These are phyloP conservation scores for Pelobates fuscus DNA, from an alignment of 2,113 vertebrate genomes.

Conservation along the genomic window DNA sequence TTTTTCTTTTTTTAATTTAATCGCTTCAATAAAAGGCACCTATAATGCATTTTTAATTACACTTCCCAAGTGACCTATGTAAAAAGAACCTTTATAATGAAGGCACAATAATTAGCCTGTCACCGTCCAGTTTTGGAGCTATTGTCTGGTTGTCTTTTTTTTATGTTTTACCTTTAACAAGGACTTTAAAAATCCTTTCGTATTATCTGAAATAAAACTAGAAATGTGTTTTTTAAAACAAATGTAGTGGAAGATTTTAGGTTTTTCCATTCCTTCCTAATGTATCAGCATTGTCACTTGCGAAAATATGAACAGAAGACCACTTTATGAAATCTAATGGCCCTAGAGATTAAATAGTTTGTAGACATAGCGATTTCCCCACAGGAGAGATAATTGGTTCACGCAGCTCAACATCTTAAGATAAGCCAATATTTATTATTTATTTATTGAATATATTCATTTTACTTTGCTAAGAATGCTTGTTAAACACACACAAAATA, in stretches of 20 bases:
- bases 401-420: slow-evolving; percentile 78
- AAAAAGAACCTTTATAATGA: slow-evolving; percentile 96
- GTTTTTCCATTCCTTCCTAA: slow-evolving; percentile 82
- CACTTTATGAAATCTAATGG: slow-evolving; percentile 78
- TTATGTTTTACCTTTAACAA: slow-evolving; percentile 79
- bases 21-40: slow-evolving; percentile 96
- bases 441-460: background rate
- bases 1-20: slow-evolving; percentile 94
- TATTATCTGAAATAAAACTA: slow-evolving; percentile 51
- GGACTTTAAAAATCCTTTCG: slow-evolving; percentile 59
- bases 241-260: slow-evolving; percentile 79
- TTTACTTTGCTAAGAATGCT: slow-evolving; percentile 58
- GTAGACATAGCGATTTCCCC: slow-evolving; percentile 77
- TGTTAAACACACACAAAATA: slow-evolving; percentile 35
- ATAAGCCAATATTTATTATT: slow-evolving; percentile 67
- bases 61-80: slow-evolving; percentile 95
- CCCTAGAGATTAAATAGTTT: slow-evolving; percentile 79
- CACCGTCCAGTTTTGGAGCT: slow-evolving; percentile 92
- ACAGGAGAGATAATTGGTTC: slow-evolving; percentile 81
- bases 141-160: slow-evolving; percentile 93
- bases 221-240: slow-evolving; percentile 64
- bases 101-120: slow-evolving; percentile 96
- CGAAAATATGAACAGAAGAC: slow-evolving; percentile 76
- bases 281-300: slow-evolving; percentile 80
- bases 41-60: slow-evolving; percentile 99